Evolutionary conservation across 2,113 vertebrate species (phyloP).

Genomic region (Cairina moschata): DNA sequence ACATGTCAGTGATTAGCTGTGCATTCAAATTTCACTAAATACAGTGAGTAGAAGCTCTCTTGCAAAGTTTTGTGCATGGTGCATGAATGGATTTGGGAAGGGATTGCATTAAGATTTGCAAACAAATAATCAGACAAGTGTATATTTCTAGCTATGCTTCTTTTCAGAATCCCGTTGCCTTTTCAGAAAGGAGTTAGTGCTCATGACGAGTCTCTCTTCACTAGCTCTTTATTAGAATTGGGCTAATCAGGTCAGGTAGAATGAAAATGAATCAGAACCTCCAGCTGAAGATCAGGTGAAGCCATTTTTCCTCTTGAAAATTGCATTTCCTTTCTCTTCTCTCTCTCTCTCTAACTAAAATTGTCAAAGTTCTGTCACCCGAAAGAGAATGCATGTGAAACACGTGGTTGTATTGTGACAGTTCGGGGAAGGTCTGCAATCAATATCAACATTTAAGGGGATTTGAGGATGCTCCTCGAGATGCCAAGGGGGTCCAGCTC

Average conservation of each 20-base stretch:
- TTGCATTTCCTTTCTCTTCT: neutral
- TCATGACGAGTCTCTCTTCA: neutral
- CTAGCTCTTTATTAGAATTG: neutral
- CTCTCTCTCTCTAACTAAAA: neutral
- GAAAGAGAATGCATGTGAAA: neutral
- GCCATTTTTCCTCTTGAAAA: conserved; percentile 2
- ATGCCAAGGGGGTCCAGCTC: neutral
- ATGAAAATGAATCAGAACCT: neutral
- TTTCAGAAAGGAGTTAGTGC: neutral
- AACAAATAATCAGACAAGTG: neutral
- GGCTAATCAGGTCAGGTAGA: neutral
- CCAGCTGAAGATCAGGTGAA: conserved; percentile 4
- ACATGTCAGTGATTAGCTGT: rapidly evolving
- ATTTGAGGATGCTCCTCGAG: neutral
- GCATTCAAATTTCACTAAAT: neutral
- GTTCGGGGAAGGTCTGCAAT: neutral
- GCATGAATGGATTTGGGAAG: neutral
- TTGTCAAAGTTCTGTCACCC: neutral
- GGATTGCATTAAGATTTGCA: neutral
- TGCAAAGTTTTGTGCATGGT: neutral
- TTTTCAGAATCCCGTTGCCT: neutral
- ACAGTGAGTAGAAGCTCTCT: neutral
- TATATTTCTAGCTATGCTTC: neutral
- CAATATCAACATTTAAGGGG: neutral
- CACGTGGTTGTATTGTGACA: neutral